Percentiles rank a stretch among this genome's conserved stretches.
Evolutionary conservation across 1,140 invertebrate genomes (phyloP).

Genomic region (Muscidifurax raptorellus): DNA sequence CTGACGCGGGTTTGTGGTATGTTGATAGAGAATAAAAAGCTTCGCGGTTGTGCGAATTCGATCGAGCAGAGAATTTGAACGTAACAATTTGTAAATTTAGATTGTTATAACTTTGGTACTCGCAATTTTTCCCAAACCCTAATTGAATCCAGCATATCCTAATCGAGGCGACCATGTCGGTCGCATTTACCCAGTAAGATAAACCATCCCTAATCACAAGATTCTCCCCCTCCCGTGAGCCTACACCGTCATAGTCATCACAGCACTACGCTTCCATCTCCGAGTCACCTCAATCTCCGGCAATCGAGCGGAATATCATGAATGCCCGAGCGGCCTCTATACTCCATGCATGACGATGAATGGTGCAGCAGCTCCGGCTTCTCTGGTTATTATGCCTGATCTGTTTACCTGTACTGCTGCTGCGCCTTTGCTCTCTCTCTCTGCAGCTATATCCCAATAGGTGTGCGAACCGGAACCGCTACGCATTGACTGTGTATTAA

Average conservation of each 20-base stretch:
- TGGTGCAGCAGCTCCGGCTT: background rate
- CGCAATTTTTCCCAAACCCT: too few relatives aligned
- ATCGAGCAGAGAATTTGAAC: too few relatives aligned
- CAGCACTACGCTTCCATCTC: constrained; percentile 57
- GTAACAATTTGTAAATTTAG: too few relatives aligned
- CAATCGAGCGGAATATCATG: constrained; percentile 68
- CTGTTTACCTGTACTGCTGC: background rate
- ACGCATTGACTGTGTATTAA: background rate
- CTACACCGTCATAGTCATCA: background rate
- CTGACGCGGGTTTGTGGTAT: too few relatives aligned
- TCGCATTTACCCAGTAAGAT: background rate
- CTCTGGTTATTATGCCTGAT: constrained; percentile 2
- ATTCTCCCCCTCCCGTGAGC: background rate
- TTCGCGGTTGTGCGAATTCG: too few relatives aligned
- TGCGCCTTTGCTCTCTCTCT: background rate
- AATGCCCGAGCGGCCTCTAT: constrained; percentile 58
- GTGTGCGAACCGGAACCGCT: background rate
- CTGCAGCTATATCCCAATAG: background rate
- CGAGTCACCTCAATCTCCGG: constrained; percentile 64
- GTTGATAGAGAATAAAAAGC: too few relatives aligned
- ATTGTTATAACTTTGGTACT: too few relatives aligned
- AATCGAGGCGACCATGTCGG: too few relatives aligned
- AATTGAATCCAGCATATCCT: too few relatives aligned
- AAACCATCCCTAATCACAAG: background rate
- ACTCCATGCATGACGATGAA: background rate